Evolutionary conservation across 2,888 invertebrate species (phyloP), one percentile per base, ranked within the genome.

Genomic region (Pherbina coryleti): DNA sequence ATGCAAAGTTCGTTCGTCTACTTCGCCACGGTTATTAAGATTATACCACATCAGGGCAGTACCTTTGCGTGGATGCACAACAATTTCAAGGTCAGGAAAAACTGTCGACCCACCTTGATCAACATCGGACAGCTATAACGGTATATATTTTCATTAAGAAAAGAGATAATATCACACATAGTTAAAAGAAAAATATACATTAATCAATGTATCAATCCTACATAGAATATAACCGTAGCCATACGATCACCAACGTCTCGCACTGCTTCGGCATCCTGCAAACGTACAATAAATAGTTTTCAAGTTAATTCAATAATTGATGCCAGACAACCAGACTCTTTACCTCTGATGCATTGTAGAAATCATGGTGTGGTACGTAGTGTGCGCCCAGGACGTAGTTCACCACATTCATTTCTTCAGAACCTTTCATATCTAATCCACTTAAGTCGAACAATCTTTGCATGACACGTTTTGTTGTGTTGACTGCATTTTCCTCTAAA

Each of bases 101-200:
- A 98, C 98, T 0, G 98, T 98, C 4, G 97, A 97, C 22, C 98
- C 98, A 2, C 98, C 98, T 88, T 96, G 97, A 51, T 95, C 93
- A 19, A 98, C 98, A 86, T 98, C 97, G 79, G 95, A 95, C 96
- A 98, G 96, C 97, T 98, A 83, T 78, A 60, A 8, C 8, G 17
- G 11, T 0, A 53, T 3, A 51, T 3, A 51, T 22, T n/a, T 5
- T 22, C 9, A 70, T 51, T 60, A 8, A 34, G 17, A 57, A 49
- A 5, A 17, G 28, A 37, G 7, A 37, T n/a, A n/a, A 31, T 5
- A 31, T 31, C 5, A 5, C 5, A 7, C 11, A 69, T 7, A 11
- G 7, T 19, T 8, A 7, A 49, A 69, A 14, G 19, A 2, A 5
- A 17, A 31, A 4, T 31, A 31, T 4, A 31, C 3, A 3, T 4